These are phyloP conservation scores for Vanessa atalanta DNA, from an alignment of 1,140 invertebrate species.

Conservation along the genomic window DNA sequence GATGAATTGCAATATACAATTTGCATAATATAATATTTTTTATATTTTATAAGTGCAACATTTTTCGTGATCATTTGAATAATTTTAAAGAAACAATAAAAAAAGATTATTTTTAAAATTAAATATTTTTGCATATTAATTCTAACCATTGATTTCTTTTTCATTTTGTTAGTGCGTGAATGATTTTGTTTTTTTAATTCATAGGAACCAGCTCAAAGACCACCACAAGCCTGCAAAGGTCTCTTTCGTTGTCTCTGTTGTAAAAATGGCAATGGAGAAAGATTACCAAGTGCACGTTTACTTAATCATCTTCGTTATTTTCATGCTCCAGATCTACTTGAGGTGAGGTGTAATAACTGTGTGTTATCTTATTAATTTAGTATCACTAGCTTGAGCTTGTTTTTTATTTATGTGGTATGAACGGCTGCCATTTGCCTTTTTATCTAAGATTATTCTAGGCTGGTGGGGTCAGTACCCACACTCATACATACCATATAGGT, in stretches of 20 bases:
- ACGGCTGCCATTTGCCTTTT: too few species aligned
- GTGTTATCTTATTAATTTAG: background rate
- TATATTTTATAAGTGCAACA: too few species aligned
- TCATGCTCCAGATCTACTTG: constrained; percentile 69
- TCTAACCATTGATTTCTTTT: background rate
- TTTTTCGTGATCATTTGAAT: too few species aligned
- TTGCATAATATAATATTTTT: too few species aligned
- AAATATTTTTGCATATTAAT: background rate
- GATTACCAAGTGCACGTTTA: constrained; percentile 64
- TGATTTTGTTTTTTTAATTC: constrained; percentile 6
- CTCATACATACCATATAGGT: too few species aligned
- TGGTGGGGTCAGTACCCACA: too few species aligned
- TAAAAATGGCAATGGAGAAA: constrained; percentile 60
- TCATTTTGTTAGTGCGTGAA: background rate
- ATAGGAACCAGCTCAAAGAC: constrained; percentile 37
- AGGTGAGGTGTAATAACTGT: constrained; percentile 49
- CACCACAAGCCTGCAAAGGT: constrained; percentile 67
- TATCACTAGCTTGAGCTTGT: too few species aligned
- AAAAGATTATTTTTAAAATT: too few species aligned
- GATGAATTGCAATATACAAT: too few species aligned
- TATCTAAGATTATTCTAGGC: too few species aligned
- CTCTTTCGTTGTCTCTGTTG: constrained; percentile 72
- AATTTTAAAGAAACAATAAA: too few species aligned
- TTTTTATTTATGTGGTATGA: too few species aligned
- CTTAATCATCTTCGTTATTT: constrained; percentile 75